These are phyloP conservation scores for Lindbergichthys nudifrons DNA, from an alignment of 2,797 vertebrate species.

Conservation along the genomic window DNA sequence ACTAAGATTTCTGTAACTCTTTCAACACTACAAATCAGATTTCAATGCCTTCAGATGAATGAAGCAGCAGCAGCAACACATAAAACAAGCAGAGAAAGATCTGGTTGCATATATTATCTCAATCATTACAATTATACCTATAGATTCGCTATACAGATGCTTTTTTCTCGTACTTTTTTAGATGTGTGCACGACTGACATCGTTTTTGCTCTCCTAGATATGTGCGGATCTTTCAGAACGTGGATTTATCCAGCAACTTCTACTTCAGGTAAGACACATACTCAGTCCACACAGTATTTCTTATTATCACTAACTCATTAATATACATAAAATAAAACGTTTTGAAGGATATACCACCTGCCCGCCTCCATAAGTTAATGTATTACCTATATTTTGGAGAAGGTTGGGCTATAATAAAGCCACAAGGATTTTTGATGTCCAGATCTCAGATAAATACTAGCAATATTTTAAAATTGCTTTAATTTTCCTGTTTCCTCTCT, in stretches of 20 bases:
- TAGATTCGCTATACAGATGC: background rate
- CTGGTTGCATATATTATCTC: too few relatives aligned
- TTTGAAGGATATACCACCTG: background rate
- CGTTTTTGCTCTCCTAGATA: slow-evolving; percentile 85
- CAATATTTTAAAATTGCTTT: background rate
- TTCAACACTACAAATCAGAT: background rate
- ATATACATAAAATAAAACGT: background rate
- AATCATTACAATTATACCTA: too few relatives aligned
- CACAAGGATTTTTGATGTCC: background rate
- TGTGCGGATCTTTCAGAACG: slow-evolving; percentile 96
- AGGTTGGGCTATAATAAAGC: too few relatives aligned
- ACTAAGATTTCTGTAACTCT: background rate
- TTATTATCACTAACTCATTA: background rate
- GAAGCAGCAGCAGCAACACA: background rate
- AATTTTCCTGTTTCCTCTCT: too few relatives aligned
- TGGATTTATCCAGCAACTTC: slow-evolving; percentile 98
- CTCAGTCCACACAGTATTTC: background rate
- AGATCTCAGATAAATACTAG: background rate
- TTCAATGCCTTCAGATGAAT: slow-evolving; percentile 5
- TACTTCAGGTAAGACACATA: slow-evolving; percentile 91
- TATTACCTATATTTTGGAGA: too few relatives aligned
- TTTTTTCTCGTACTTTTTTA: background rate
- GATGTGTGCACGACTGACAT: slow-evolving; percentile 4
- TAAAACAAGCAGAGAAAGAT: background rate
- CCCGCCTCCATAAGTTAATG: too few relatives aligned